Base-by-base conservation (phyloP, 1,140 invertebrate species). In the Akabosia matsudoensis region DNA sequence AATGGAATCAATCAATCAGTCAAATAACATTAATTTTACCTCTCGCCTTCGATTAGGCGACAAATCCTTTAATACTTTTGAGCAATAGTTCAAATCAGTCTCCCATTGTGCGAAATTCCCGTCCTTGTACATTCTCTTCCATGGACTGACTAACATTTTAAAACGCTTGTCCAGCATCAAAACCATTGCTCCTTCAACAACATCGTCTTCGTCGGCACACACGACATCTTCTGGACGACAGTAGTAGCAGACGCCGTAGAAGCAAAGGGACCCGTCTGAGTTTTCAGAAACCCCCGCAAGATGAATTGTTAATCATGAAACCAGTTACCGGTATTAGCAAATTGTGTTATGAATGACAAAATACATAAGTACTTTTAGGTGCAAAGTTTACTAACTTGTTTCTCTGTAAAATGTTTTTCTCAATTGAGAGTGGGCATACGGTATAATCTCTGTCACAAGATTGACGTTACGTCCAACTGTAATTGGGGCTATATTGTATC, bases 161-260 rank as follows among this genome's bases (percentile, higher is more conserved):
- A 92, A 88, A 75, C 88, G 86, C 34, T 88, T 87, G 10, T 94
- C 92, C 78, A 97, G 85, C 88, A 93, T 92, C 34, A 96, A 88
- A 75, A 96, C 92, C 14, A 95, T 84, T n/a, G 92, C 90, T 14
- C 95, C 95, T 86, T 95, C 93, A 79, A 90, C 85, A 79, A 89
- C 84, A 22, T 74, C 71, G 70, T 34, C 87, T 14, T 88, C 86
- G 72, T 90, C 86, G 1, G 89, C 92, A 86, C 95, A 97, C 2
- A 96, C 91, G 1, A 92, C 90, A 83, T 95, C 92, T 77, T 90
- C 88, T 72, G 87, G 86, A 76, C 90, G 92, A 84, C 96, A 97
- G 83, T 95, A 97, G 84, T 90, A 90, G 84, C 95, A 97, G 83
- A 92, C 90, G 0, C 96, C 95, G 86, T 93, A 97, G 70, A 97